These are phyloP conservation scores for Dryobates pubescens DNA, from an alignment of 2,797 vertebrate species.

Conservation along the genomic window DNA sequence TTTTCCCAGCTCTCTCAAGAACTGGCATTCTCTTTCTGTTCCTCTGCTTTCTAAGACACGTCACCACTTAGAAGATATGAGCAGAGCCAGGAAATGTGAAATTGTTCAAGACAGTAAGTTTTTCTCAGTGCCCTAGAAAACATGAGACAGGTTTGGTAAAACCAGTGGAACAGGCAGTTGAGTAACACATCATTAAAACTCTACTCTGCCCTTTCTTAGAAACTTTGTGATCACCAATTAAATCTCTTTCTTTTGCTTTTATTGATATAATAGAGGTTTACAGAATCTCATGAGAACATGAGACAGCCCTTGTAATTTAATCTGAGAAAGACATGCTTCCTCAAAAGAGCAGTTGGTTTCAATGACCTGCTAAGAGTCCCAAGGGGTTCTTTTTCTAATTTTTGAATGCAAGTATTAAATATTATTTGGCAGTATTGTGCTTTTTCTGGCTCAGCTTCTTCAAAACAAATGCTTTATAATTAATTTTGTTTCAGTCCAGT, in stretches of 20 bases:
- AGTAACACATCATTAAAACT: conserved; percentile 33
- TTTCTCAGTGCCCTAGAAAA: conserved; percentile 34
- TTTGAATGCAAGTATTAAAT: conserved; percentile 66
- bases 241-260: conserved; percentile 56
- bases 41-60: conserved; percentile 57
- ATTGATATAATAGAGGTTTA: conserved; percentile 45
- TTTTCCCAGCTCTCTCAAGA: conserved; percentile 49
- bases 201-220: background rate
- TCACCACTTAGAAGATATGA: conserved; percentile 66
- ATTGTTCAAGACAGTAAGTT: conserved; percentile 52
- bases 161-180: background rate
- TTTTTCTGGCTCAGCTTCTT: conserved; percentile 70
- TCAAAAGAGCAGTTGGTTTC: conserved; percentile 66
- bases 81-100: conserved; percentile 61
- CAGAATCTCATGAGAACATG: conserved; percentile 53
- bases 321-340: conserved; percentile 57
- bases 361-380: conserved; percentile 54
- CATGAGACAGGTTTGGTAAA: background rate
- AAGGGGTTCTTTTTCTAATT: conserved; percentile 50
- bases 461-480: conserved; percentile 67
- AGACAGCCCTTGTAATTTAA: conserved; percentile 55
- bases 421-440: conserved; percentile 70
- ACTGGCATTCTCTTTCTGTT: conserved; percentile 29
- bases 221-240: conserved; percentile 34
- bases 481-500: conserved; percentile 59